Percentiles rank a stretch among this genome's conserved stretches.
These are phyloP conservation scores for Drosophila monieri DNA, from an alignment of 2,888 invertebrate genomes.

Conservation along the genomic window DNA sequence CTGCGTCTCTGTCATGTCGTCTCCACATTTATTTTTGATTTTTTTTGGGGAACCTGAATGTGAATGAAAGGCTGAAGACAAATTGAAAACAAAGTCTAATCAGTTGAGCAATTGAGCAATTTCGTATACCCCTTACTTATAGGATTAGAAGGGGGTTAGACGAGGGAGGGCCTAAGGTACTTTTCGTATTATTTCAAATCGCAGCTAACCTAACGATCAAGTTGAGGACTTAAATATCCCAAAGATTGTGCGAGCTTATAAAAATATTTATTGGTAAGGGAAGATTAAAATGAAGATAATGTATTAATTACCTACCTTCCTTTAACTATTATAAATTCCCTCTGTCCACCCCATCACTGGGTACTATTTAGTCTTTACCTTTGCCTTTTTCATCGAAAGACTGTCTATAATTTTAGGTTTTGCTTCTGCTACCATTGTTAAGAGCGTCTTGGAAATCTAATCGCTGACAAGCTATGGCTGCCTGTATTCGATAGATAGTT, in stretches of 20 bases:
- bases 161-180: not conserved
- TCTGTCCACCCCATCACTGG: not conserved
- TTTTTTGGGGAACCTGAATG: constrained; percentile 29
- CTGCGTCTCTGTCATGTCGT: constrained; percentile 30
- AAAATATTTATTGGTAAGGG: not conserved
- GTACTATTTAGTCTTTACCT: constrained; percentile 7
- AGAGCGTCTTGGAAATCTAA: constrained; percentile 67
- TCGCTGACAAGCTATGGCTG: constrained; percentile 71
- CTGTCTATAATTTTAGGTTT: constrained; percentile 32
- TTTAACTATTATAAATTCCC: no score
- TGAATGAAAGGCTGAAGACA: constrained; percentile 53
- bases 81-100: constrained; percentile 80
- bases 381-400: not conserved
- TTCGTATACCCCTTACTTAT: constrained; percentile 47
- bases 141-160: constrained; percentile 30
- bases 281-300: no score
- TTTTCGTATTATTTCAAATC: not conserved
- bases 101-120: constrained; percentile 76
- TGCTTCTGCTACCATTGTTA: constrained; percentile 41
- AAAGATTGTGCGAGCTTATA: not conserved
- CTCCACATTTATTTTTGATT: constrained; percentile 22
- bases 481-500: constrained; percentile 77
- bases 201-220: not conserved
- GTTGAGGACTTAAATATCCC: not conserved
- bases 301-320: no score